Percentiles rank a stretch among this genome's conserved stretches.
phyloP scores from a whole-genome alignment of 2,888 invertebrate species.

The Eilema depressum region DNA sequence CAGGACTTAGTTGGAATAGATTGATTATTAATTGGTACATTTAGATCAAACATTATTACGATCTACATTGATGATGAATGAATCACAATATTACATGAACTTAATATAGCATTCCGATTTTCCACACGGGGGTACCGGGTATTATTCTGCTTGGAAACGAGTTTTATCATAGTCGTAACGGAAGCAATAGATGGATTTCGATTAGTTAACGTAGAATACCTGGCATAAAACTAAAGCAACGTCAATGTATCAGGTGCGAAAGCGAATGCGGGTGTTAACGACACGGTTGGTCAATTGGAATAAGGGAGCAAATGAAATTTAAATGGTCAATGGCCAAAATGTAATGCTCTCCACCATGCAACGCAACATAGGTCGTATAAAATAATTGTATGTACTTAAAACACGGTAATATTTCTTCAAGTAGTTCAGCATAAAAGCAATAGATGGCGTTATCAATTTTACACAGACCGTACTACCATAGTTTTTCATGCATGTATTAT shows the following conservation, averaged over 20 bases:
- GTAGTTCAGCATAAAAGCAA: not conserved
- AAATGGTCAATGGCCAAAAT: too few species aligned
- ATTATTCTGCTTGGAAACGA: not conserved
- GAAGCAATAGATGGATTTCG: not conserved
- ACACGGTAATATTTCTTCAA: not conserved
- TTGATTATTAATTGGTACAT: constrained; percentile 14
- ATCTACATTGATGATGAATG: constrained; percentile 1
- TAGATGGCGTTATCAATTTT: constrained; percentile 34
- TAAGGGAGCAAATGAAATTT: not conserved
- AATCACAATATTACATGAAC: constrained; percentile 6
- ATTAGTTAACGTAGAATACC: not conserved
- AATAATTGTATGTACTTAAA: not conserved
- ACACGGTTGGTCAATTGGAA: not conserved
- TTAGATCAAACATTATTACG: constrained; percentile 15
- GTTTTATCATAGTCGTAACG: not conserved
- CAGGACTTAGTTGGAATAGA: constrained; percentile 34
- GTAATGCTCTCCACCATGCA: too few species aligned
- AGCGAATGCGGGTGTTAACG: not conserved
- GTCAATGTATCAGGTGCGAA: not conserved
- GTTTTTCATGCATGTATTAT: constrained; percentile 41
- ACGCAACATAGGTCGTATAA: too few species aligned
- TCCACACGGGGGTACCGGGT: not conserved
- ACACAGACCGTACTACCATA: constrained; percentile 12
- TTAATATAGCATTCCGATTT: not conserved
- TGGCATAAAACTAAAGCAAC: not conserved